These are phyloP conservation scores for Venustoraphidia nigricollis DNA, from an alignment of 2,888 invertebrate genomes.

Conservation along the genomic window DNA sequence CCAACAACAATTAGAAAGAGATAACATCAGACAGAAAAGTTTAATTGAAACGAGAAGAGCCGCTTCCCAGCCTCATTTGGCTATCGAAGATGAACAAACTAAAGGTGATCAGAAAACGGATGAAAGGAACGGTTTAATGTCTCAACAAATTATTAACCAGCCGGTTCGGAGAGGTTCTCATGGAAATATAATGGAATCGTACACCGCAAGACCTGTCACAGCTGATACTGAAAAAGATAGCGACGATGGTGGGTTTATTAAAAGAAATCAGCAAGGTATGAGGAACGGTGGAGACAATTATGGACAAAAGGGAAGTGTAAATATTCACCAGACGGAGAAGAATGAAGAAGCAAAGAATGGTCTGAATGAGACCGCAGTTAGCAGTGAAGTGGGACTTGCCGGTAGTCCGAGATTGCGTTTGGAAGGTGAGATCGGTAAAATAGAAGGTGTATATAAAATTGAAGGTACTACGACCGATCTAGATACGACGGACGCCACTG, in stretches of 20 bases:
- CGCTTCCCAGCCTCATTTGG: slow-evolving; percentile 50
- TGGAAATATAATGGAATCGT: slow-evolving; percentile 39
- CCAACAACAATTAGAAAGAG: slow-evolving; percentile 45
- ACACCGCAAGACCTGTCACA: slow-evolving; percentile 9
- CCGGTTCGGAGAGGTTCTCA: slow-evolving; percentile 37
- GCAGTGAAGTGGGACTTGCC: slow-evolving; percentile 19
- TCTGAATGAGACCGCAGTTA: slow-evolving; percentile 6
- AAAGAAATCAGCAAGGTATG: slow-evolving; percentile 17
- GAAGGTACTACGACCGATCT: slow-evolving; percentile 28
- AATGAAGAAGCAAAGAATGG: slow-evolving; percentile 9
- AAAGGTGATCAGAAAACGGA: slow-evolving; percentile 18
- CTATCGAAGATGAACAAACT: slow-evolving; percentile 30
- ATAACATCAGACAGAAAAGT: slow-evolving; percentile 38
- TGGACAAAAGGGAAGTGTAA: slow-evolving; percentile 23
- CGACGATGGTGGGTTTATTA: slow-evolving; percentile 44
- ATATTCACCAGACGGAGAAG: slow-evolving; percentile 7
- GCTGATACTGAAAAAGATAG: slow-evolving; percentile 35
- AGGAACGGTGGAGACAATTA: neutral
- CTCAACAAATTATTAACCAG: slow-evolving; percentile 25
- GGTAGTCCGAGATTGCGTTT: slow-evolving; percentile 23
- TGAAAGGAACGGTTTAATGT: slow-evolving; percentile 25
- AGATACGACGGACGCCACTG: slow-evolving; percentile 31
- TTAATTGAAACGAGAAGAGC: slow-evolving; percentile 40
- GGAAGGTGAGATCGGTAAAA: slow-evolving; percentile 23
- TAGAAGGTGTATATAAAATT: slow-evolving; percentile 42